phyloP scores from a whole-genome alignment of 2,113 vertebrate species.

The Cervus canadensis region DNA sequence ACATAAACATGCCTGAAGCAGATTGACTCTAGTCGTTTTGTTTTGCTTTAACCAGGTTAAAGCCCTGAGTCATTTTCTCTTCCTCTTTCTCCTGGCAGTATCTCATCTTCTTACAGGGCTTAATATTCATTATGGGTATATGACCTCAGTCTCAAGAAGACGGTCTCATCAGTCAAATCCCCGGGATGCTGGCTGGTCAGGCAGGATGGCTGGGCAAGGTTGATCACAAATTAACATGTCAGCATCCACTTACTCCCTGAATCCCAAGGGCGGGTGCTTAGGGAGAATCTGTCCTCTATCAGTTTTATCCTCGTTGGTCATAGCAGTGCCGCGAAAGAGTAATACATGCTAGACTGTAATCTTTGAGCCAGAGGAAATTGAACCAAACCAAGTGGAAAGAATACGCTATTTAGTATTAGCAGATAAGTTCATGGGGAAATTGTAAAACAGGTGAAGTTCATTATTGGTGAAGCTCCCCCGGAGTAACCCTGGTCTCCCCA shows the following conservation, averaged over 20 bases:
- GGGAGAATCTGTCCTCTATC: not conserved
- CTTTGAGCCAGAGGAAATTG: slow-evolving; percentile 31
- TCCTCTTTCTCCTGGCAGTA: not conserved
- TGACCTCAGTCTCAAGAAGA: not conserved
- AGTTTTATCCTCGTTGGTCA: not conserved
- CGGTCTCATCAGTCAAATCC: not conserved
- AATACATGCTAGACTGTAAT: not conserved
- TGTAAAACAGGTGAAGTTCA: not conserved
- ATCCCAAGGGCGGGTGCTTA: not conserved
- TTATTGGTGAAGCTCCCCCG: not conserved
- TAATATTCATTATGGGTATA: not conserved
- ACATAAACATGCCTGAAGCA: not conserved
- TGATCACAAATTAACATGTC: not conserved
- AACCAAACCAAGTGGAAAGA: slow-evolving; percentile 50
- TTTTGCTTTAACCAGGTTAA: not conserved
- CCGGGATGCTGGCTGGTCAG: not conserved
- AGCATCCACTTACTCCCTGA: not conserved
- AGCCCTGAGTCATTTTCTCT: not conserved
- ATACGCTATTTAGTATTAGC: not conserved
- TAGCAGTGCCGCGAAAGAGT: not conserved
- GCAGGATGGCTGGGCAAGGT: not conserved
- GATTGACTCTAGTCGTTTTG: not conserved
- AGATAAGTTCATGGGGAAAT: not conserved
- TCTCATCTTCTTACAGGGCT: not conserved
- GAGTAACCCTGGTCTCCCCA: not conserved